Evolutionary conservation across 2,113 vertebrate genomes (phyloP).

Genomic region (Myotis davidii): DNA sequence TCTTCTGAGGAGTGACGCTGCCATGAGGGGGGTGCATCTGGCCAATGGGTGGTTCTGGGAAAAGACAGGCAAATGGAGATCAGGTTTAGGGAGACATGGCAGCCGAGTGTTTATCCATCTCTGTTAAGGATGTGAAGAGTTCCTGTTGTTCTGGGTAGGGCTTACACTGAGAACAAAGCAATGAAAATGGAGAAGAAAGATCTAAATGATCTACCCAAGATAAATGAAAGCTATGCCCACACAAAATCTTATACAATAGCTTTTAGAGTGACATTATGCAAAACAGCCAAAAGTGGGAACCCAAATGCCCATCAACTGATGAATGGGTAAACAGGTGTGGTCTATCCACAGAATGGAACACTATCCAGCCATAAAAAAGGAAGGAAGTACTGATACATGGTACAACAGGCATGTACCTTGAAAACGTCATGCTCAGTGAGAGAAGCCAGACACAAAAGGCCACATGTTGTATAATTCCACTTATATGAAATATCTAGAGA

Average conservation of each 20-base stretch:
- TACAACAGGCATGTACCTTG: neutral
- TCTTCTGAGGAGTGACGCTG: conserved; percentile 93
- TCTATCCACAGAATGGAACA: neutral
- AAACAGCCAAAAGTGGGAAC: neutral
- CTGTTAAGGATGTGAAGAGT: neutral
- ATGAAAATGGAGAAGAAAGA: neutral
- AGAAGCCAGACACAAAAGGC: neutral
- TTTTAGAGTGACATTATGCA: neutral
- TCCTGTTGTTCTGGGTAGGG: neutral
- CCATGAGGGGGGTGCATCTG: conserved; percentile 96
- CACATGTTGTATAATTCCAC: neutral
- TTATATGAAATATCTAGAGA: neutral
- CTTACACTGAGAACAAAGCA: neutral
- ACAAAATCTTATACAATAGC: neutral
- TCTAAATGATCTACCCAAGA: neutral
- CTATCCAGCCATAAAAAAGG: neutral
- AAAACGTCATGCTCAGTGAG: neutral
- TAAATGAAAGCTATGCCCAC: neutral
- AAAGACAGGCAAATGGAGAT: neutral
- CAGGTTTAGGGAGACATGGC: neutral
- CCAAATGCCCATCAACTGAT: neutral
- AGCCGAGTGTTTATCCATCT: neutral
- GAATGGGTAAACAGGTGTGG: neutral
- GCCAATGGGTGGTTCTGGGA: conserved; percentile 93
- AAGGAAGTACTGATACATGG: neutral